Percentiles rank a stretch among this genome's conserved stretches.
phyloP scores from a whole-genome alignment of 1,140 invertebrate species.

The Zaprionus lachaisei region DNA sequence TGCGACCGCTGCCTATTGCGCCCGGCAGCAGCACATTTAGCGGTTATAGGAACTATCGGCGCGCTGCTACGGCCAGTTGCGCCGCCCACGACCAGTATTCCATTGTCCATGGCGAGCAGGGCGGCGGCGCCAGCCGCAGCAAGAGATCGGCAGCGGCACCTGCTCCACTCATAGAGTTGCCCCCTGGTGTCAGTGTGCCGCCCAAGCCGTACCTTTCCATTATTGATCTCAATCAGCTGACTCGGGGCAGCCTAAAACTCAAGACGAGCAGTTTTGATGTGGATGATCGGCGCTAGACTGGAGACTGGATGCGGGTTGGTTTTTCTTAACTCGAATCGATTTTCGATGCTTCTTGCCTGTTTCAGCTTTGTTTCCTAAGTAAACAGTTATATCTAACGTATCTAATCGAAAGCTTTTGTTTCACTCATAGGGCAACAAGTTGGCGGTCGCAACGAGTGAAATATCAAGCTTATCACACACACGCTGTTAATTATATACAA shows the following conservation, averaged over 20 bases:
- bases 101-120: slow-evolving; percentile 36
- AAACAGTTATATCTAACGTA: slow-evolving; percentile 30
- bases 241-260: slow-evolving; percentile 86
- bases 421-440: slow-evolving; percentile 47
- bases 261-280: slow-evolving; percentile 72
- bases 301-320: not conserved
- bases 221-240: slow-evolving; percentile 90
- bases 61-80: slow-evolving; percentile 57
- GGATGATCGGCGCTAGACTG: slow-evolving; percentile 57
- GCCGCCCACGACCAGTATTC: slow-evolving; percentile 71
- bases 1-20: slow-evolving; percentile 60
- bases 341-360: slow-evolving; percentile 34
- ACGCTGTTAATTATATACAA: not conserved
- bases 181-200: slow-evolving; percentile 74
- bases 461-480: slow-evolving; percentile 30
- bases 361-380: slow-evolving; percentile 36
- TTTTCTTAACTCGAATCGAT: slow-evolving; percentile 24
- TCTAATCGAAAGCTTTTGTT: slow-evolving; percentile 29
- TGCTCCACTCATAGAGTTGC: slow-evolving; percentile 53
- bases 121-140: slow-evolving; percentile 10
- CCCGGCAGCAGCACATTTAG: slow-evolving; percentile 78
- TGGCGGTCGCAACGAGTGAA: slow-evolving; percentile 29
- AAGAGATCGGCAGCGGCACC: slow-evolving; percentile 45
- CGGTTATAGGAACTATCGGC: slow-evolving; percentile 74
- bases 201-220: slow-evolving; percentile 88